phyloP scores from a whole-genome alignment of 2,888 invertebrate species.

The Idaea dimidiata region DNA sequence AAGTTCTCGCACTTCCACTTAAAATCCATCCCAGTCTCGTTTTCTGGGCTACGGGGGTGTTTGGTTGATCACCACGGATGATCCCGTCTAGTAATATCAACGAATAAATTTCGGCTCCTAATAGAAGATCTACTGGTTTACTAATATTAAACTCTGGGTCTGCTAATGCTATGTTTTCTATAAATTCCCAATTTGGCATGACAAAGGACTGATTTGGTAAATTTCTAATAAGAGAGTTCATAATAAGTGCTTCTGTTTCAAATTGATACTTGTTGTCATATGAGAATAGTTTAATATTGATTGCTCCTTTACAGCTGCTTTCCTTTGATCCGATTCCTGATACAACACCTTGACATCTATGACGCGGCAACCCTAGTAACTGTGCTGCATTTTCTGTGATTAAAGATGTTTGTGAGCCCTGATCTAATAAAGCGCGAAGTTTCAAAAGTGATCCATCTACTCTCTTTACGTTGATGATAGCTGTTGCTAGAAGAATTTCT shows the following conservation, averaged over 20 bases:
- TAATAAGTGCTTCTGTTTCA: slow-evolving; percentile 2
- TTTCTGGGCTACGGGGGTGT: slow-evolving; percentile 2
- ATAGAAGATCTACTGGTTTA: not conserved
- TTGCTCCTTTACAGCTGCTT: slow-evolving; percentile 2
- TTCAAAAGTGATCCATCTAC: not conserved
- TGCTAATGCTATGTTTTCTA: not conserved
- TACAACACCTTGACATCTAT: not conserved
- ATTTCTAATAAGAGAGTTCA: not conserved
- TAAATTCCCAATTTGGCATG: not conserved
- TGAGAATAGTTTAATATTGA: not conserved
- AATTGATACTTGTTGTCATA: slow-evolving; percentile 3
- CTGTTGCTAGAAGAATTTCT: not conserved
- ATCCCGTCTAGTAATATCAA: not conserved
- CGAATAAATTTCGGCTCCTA: not conserved
- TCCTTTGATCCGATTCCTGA: slow-evolving; percentile 3
- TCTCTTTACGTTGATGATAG: not conserved
- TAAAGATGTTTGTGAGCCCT: slow-evolving; percentile 3
- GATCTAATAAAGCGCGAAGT: not conserved
- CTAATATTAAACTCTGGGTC: not conserved
- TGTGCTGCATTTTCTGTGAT: slow-evolving; percentile 1
- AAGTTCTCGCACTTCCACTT: not conserved
- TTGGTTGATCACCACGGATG: not conserved
- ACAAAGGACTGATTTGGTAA: not conserved
- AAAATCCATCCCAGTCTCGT: slow-evolving; percentile 5
- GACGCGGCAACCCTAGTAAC: not conserved